Conservation (phyloP, 2,888 invertebrate species). For the Cheilosia vernalis region DNA sequence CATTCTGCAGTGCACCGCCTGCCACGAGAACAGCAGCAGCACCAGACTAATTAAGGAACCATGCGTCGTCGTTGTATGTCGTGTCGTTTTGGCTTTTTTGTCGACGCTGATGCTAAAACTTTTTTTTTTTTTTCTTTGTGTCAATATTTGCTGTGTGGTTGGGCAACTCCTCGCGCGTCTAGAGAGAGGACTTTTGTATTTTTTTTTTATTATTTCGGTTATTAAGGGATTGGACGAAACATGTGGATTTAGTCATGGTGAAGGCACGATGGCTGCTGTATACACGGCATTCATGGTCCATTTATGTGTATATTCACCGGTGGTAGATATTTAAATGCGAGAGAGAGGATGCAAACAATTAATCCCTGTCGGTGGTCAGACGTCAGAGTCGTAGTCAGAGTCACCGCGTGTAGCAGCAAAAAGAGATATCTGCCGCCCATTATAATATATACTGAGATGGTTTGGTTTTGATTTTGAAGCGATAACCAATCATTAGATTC, state of each 20-base stretch:
- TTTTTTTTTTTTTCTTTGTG: conserved; percentile 33
- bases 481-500: conserved; percentile 68
- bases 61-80: conserved; percentile 59
- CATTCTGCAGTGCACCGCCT: conserved; percentile 13
- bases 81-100: conserved; percentile 67
- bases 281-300: conserved; percentile 47
- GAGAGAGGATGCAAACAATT: conserved; percentile 74
- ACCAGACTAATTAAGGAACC: conserved; percentile 74
- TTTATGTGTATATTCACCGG: conserved; percentile 54
- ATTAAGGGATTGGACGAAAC: conserved; percentile 62
- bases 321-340: conserved; percentile 70
- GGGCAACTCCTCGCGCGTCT: conserved; percentile 44
- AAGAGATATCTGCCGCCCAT: conserved; percentile 22
- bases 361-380: conserved; percentile 73
- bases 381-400: conserved; percentile 29
- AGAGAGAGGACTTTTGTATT: conserved; percentile 57
- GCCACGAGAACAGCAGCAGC: conserved; percentile 51
- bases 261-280: conserved; percentile 42
- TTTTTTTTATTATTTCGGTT: conserved; percentile 66
- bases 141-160: conserved; percentile 61
- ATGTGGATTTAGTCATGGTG: conserved; percentile 71
- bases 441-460: conserved; percentile 1
- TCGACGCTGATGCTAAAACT: conserved; percentile 32
- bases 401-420: conserved; percentile 37
- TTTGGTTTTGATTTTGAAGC: conserved; percentile 53